Percentiles rank a stretch among this genome's conserved stretches.
Conservation (phyloP, 2,797 vertebrate species). For the Morus bassanus region DNA sequence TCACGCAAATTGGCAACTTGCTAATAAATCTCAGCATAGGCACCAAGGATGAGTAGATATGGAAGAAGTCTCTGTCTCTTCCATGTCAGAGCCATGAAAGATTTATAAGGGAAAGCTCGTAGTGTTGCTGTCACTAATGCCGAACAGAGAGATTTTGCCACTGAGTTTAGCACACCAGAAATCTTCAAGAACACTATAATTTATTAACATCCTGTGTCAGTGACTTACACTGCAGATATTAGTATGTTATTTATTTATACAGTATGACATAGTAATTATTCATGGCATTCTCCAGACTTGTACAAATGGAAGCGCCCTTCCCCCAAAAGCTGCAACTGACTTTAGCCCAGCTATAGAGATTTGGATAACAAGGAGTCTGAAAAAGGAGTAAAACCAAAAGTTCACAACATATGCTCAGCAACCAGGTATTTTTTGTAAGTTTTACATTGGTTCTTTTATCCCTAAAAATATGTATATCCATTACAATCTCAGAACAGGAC, state of each 20-base stretch:
- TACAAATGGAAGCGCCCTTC: not conserved
- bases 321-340: not conserved
- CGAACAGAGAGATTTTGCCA: not conserved
- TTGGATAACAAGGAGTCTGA: not conserved
- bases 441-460: not conserved
- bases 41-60: not conserved
- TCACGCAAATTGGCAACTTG: not conserved
- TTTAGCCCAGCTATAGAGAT: not conserved
- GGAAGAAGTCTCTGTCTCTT: not conserved
- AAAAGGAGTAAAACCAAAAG: not conserved
- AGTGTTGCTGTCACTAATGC: not conserved
- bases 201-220: not conserved
- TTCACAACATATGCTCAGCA: not conserved
- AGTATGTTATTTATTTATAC: conserved; percentile 20
- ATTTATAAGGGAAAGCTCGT: not conserved
- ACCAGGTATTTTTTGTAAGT: not conserved
- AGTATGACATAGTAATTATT: not conserved
- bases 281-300: not conserved
- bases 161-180: not conserved
- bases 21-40: conserved; percentile 22
- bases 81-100: not conserved
- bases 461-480: not conserved
- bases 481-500: not conserved
- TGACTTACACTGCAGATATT: not conserved
- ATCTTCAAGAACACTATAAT: not conserved